These are phyloP conservation scores for Rousettus madagascariensis DNA, from an alignment of 2,797 vertebrate species.

Conservation along the genomic window DNA sequence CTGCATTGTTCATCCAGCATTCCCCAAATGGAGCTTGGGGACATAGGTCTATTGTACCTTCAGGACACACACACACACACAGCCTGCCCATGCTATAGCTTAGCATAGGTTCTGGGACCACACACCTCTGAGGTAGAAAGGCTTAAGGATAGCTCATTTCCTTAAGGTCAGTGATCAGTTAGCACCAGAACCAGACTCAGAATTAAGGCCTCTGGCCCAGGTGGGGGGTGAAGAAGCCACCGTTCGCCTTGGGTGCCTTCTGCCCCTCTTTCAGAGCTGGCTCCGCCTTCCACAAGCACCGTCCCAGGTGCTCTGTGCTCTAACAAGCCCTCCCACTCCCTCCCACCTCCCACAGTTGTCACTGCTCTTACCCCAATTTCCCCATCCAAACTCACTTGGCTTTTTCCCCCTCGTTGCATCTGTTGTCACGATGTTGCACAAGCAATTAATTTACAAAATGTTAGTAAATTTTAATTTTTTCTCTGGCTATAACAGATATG, in stretches of 20 bases:
- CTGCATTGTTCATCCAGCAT: neutral
- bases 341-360: neutral
- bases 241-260: neutral
- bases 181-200: neutral
- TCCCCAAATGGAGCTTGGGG: neutral
- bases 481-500: neutral
- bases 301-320: neutral
- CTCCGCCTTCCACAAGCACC: neutral
- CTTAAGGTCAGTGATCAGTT: neutral
- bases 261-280: neutral
- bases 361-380: constrained; percentile 53
- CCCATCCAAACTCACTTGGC: neutral
- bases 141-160: neutral
- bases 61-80: neutral
- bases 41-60: neutral
- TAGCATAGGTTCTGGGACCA: neutral
- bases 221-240: neutral
- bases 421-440: constrained; percentile 14
- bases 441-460: constrained; percentile 26
- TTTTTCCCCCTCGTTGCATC: neutral
- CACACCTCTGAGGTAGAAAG: neutral
- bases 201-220: neutral
- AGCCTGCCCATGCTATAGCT: neutral
- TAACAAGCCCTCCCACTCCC: neutral
- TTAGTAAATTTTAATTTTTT: neutral